Percentiles rank a stretch among this genome's conserved stretches.
phyloP scores from a whole-genome alignment of 2,113 vertebrate genomes.

The Phodopus roborovskii region DNA sequence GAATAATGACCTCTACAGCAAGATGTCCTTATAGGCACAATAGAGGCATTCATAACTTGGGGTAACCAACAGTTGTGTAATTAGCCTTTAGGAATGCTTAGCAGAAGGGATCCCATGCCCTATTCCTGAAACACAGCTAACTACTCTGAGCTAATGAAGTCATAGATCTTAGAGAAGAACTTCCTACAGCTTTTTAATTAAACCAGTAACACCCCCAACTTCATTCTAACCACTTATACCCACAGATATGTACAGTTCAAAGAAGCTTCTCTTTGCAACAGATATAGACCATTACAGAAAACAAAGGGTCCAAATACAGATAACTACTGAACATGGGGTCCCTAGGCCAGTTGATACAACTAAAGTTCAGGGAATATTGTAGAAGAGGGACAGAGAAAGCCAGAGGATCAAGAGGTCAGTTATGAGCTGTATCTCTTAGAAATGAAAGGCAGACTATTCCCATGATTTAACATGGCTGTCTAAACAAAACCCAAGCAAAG shows the following conservation, averaged over 20 bases:
- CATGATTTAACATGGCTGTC: not conserved
- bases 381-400: not conserved
- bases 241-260: not conserved
- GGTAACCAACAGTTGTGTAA: not conserved
- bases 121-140: not conserved
- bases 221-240: not conserved
- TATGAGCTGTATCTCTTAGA: not conserved
- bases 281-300: not conserved
- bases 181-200: not conserved
- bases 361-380: not conserved
- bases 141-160: not conserved
- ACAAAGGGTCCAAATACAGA: not conserved
- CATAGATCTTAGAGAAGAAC: not conserved
- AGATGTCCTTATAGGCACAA: too few relatives aligned
- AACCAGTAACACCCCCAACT: not conserved
- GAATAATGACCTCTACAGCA: not conserved
- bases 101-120: too few relatives aligned
- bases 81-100: not conserved
- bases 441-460: not conserved
- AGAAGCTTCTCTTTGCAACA: not conserved
- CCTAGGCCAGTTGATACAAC: not conserved
- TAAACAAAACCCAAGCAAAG: not conserved
- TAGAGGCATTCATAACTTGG: not conserved
- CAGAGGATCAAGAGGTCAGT: not conserved
- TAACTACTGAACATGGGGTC: not conserved